Conservation (phyloP, 1,140 invertebrate species). For the Microplitis mediator region DNA sequence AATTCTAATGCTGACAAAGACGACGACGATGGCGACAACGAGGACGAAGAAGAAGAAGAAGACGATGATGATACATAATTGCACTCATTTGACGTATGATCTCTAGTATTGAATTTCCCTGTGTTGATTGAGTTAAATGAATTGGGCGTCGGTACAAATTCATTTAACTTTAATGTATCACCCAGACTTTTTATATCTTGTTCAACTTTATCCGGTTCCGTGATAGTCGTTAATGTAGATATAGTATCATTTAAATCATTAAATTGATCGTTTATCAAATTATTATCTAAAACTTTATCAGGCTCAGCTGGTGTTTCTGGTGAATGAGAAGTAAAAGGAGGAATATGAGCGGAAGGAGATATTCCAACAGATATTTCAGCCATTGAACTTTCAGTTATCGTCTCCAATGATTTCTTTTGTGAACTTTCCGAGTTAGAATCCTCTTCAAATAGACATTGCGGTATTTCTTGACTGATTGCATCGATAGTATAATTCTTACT, state of each 20-base stretch:
- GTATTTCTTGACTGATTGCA: conserved; percentile 30
- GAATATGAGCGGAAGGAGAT: not conserved
- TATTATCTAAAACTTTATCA: no score
- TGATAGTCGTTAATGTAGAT: no score
- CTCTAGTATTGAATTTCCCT: not conserved
- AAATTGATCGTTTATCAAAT: no score
- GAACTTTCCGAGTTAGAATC: conserved; percentile 24
- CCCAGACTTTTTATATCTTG: no score
- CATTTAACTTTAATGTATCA: no score
- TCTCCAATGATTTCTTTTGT: conserved; percentile 2
- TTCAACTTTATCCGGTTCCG: no score
- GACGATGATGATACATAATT: not conserved
- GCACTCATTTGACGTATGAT: not conserved
- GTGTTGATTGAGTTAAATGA: not conserved
- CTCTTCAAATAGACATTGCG: conserved; percentile 32
- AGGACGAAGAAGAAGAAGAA: not conserved
- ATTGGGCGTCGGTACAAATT: not conserved
- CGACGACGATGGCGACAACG: not conserved
- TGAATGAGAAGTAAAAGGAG: not conserved
- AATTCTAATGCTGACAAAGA: no score
- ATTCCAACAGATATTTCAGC: not conserved
- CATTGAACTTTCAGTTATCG: conserved; percentile 12
- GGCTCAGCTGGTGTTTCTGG: no score
- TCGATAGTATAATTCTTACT: conserved; percentile 32
- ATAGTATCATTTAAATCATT: no score